Percentiles rank a stretch among this genome's conserved stretches.
Evolutionary conservation across 2,797 vertebrate genomes (phyloP).

Genomic region (Lepus townsendii): DNA sequence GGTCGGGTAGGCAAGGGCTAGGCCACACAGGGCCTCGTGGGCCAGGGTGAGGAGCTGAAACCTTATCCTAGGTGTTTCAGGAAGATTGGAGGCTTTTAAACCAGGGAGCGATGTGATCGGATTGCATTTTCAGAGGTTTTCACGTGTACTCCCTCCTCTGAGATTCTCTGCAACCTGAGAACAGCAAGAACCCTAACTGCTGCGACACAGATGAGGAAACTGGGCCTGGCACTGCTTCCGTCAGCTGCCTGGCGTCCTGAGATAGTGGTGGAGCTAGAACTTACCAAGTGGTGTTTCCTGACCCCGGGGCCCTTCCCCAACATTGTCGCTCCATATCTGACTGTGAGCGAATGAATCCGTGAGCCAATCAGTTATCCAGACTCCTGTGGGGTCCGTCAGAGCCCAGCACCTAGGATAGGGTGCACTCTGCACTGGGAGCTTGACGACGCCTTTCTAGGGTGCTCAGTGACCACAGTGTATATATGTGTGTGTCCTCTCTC

Average conservation of each 20-base stretch:
- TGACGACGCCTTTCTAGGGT: neutral
- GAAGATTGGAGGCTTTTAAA: neutral
- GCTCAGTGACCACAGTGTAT: neutral
- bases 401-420: neutral
- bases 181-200: neutral
- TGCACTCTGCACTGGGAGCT: neutral
- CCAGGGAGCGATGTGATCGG: neutral
- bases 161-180: neutral
- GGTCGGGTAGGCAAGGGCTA: neutral
- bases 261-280: neutral
- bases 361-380: neutral
- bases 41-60: neutral
- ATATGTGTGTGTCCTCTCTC: neutral
- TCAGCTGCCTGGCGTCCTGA: neutral
- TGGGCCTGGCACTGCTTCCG: neutral
- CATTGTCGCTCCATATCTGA: neutral
- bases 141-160: neutral
- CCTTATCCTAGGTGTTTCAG: constrained; percentile 29
- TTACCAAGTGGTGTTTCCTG: neutral
- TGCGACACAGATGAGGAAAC: neutral
- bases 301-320: neutral
- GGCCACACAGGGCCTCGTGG: neutral
- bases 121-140: neutral
- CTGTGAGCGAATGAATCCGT: neutral
- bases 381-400: neutral